Base-by-base conservation (phyloP, 2,888 invertebrate genomes). In the Athrips mouffetella region DNA sequence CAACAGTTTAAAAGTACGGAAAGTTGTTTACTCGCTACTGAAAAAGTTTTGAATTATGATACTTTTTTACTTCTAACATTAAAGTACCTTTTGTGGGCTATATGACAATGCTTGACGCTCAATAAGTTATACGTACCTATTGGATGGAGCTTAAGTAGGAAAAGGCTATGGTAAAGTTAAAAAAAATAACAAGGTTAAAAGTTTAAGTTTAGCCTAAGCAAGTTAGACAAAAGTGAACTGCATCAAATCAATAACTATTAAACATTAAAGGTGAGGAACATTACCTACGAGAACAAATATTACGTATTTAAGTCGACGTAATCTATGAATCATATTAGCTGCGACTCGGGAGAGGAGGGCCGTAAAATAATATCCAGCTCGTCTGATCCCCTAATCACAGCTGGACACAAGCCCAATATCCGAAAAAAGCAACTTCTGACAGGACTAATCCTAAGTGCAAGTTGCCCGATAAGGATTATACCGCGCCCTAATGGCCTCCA, bases 381-480 rank as follows among this genome's bases (percentile, higher is more conserved):
- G 44, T 44, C 39, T 70, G 74, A 83, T 80, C 82, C 82, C 64
- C 71, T 81, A 86, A 87, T 87, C 85, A 74, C 74, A 75, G 75
- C 76, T 73, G 78, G 82, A 80, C 81, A 79, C 71, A 67, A 71
- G 73, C 71, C 66, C 72, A 78, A 81, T 79, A 79, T 72, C 75
- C 74, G 75, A 84, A 87, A 84, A 87, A 85, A 81, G 80, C 75
- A 74, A 83, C 80, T 85, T 76, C 74, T 83, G 85, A 86, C 86
- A 85, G 75, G 73, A 73, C 82, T 88, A 88, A 88, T 87, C 88
- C 87, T 83, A 86, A 88, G 87, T 88, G 88, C 87, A 86, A 86
- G 76, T 84, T 76, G 80, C 70, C 84, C 81, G 87, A 88, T 88
- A 88, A 87, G 87, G 88, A 87, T 88, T 88, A 86, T 76, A 66